Evolutionary conservation across 2,888 invertebrate genomes (phyloP), one percentile per base, ranked within the genome.

Genomic region (Cylindroiulus punctatus): DNA sequence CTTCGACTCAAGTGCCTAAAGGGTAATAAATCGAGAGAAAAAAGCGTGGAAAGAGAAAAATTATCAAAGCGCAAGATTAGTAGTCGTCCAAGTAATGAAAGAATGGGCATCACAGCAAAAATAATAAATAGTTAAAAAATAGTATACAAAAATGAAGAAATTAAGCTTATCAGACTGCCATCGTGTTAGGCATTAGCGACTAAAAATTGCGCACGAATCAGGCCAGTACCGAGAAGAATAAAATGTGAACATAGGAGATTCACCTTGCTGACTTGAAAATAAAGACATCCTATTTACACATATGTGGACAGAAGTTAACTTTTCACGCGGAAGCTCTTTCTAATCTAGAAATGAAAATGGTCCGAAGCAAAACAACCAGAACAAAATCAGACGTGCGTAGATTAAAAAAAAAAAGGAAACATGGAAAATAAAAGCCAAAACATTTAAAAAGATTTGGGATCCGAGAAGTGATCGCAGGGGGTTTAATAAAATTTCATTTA

Each of bases 1-100:
- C 91, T 94, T 94, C 90, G 93, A 93, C 92, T 94, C 94, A 92
- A 94, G 92, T 90, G 93, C 94, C 94, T 94, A 92, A 87, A 26
- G 87, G 52, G 57, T 57, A n/a, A 57, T 57, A 57, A 57, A 57
- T 57, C 8, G 7, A 17, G 7, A 17, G 42, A 36, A 22, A 57
- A 86, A 88, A 86, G 85, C 76, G 87, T 76, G 57, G 81, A 82
- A 87, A 86, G 83, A 85, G 36, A 57, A 76, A n/a, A 76, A 44
- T 52, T 86, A 87, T 26, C 65, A 89, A 90, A 90, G 81, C 83
- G 19, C 84, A 84, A 86, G 81, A 84, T 86, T 47, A 87, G 86
- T 19, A 30, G 87, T 84, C 12, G 40, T 81, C 22, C 17, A 8
- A 19, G 17, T 14, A 30, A 81, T 30, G 81, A 47, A 47, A 10